Evolutionary conservation across 2,888 invertebrate species (phyloP).

Genomic region (Alsophila aescularia): DNA sequence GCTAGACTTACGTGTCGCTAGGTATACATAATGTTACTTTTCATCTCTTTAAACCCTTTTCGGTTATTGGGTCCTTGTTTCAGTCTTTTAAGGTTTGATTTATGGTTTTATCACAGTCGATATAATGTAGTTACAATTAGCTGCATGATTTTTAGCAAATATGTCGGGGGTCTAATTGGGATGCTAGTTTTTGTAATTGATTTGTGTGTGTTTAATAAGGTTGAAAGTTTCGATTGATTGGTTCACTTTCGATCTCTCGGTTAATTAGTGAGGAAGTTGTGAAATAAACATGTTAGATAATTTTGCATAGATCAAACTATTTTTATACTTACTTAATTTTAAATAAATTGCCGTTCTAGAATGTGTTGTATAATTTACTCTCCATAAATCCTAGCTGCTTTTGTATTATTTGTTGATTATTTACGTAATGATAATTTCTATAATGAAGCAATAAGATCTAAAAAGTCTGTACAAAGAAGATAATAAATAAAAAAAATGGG

Average conservation of each 20-base stretch:
- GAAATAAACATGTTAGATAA: not conserved
- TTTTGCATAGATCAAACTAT: not conserved
- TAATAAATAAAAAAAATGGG: too few relatives aligned
- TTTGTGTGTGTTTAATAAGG: not conserved
- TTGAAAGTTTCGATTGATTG: conserved; percentile 4
- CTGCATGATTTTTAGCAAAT: conserved; percentile 5
- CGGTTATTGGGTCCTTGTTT: conserved; percentile 2
- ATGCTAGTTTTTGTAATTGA: conserved; percentile 7
- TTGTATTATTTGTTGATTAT: too few relatives aligned
- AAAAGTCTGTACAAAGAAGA: too few relatives aligned
- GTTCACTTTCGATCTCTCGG: conserved; percentile 5
- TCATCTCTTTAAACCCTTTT: not conserved
- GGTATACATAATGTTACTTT: too few relatives aligned
- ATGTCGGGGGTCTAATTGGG: conserved; percentile 13
- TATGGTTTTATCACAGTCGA: conserved; percentile 4
- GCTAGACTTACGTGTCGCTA: too few relatives aligned
- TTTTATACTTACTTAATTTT: not conserved
- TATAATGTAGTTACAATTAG: conserved; percentile 7
- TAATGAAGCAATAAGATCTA: too few relatives aligned
- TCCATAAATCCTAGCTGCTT: too few relatives aligned
- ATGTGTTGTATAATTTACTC: too few relatives aligned
- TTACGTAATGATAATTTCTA: too few relatives aligned
- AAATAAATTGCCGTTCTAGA: too few relatives aligned
- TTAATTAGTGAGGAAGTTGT: not conserved
- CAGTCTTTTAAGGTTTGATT: conserved; percentile 8